Percentiles rank a stretch among this genome's conserved stretches.
Conservation (phyloP, 2,113 vertebrate species). For the Ahaetulla prasina region DNA sequence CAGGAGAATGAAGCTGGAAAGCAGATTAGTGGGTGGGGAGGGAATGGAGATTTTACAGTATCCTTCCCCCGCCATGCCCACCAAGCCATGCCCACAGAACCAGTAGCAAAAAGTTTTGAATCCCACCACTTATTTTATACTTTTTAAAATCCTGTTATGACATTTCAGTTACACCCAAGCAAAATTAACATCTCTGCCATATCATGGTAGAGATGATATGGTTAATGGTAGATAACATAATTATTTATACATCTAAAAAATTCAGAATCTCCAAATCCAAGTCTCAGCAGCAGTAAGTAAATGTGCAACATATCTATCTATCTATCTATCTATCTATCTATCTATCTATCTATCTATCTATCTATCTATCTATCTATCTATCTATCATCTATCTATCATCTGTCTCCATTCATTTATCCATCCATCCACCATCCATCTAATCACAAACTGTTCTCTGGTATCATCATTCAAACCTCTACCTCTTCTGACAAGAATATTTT, state of each 20-base stretch:
- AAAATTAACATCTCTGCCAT: not conserved
- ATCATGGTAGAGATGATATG: not conserved
- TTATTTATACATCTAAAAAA: not conserved
- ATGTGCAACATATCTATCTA: not conserved
- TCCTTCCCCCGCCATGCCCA: too few species aligned
- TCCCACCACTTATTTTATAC: not conserved
- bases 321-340: not conserved
- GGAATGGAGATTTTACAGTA: too few species aligned
- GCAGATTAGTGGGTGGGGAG: too few species aligned
- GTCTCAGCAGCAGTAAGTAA: not conserved
- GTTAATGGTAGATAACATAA: not conserved
- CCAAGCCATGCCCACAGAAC: too few species aligned
- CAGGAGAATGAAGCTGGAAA: too few species aligned
- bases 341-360: not conserved
- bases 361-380: not conserved
- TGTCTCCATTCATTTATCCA: not conserved
- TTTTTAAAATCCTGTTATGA: not conserved
- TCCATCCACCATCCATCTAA: not conserved
- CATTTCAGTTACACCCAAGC: not conserved
- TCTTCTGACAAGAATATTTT: constrained; percentile 21
- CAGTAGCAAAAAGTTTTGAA: too few species aligned
- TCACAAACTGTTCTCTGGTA: constrained; percentile 3
- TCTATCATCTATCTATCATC: too few species aligned
- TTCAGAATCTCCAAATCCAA: not conserved
- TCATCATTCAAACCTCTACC: constrained; percentile 2